Base-by-base conservation (phyloP, 64 coral and sea anemone species). In the Montipora efflorescens region DNA sequence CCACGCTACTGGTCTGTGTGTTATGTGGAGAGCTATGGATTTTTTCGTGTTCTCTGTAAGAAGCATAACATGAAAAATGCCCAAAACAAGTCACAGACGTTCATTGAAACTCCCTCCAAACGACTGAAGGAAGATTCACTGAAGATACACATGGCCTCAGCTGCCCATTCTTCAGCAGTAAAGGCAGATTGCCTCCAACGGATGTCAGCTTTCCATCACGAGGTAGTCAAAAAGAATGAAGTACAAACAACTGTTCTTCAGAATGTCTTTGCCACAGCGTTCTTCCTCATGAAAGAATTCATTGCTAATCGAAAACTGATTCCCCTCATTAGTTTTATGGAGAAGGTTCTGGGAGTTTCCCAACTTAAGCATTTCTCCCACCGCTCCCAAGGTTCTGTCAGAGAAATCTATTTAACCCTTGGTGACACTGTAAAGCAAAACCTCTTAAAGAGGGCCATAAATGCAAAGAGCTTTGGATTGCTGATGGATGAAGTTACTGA, bases 351-450 rank as follows among this genome's bases (percentile, higher is more conserved):
- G 16, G 73, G 76, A 61, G 44, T 89, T 20, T 77, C 87, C 73
- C 87, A 59, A 48, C 87, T 89, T 9, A 89, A 77, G 28, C 87
- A 89, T 73, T 89, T 89, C 87, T 77, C 73, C 72, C 87, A 89
- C 46, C 73, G 50, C 55, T 89, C 87, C 7, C 87, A 75, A 23
- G 87, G 72, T 62, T 77, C 72, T 89, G 49, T 77, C 44, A 25
- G 87, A 77, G 87, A 89, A 77, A 89, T 89, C 50, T 64, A 64
- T 16, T 64, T 64, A 16, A 15, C 11, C 13, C 59, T 64, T 64
- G 59, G 59, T 64, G 59, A 64, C 9, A 16, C 59, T 47, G 72
- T 89, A 22, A 89, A 89, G 47, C 21, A 66, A 77, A 64, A 19
- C 76, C 73, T 89, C 62, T 78, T 89, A 14, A 20, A 89, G n/a